A percentile compares a stretch with the other conserved stretches of the same genome.
Evolutionary conservation across 2,113 vertebrate species (phyloP).

Genomic region (Solea solea): DNA sequence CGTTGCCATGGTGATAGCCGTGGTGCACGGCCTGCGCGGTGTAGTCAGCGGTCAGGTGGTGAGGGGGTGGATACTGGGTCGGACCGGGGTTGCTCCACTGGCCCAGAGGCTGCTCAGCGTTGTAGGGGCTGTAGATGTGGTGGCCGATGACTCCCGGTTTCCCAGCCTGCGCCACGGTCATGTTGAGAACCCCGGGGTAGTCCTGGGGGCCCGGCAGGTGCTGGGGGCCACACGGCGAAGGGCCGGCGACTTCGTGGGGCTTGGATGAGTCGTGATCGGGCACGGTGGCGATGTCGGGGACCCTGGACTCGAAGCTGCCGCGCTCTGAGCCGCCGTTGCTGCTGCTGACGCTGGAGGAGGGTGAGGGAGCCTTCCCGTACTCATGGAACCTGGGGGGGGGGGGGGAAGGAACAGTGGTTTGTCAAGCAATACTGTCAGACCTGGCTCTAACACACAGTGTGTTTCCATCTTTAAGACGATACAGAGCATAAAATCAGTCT

Average conservation of each 20-base stretch:
- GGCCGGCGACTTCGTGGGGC: conserved; percentile 56
- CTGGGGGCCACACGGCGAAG: conserved; percentile 68
- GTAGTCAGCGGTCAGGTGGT: conserved; percentile 86
- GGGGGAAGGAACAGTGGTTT: too few relatives aligned
- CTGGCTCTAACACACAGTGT: too few relatives aligned
- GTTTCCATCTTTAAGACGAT: too few relatives aligned
- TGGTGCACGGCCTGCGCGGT: conserved; percentile 82
- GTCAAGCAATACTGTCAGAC: too few relatives aligned
- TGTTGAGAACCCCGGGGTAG: conserved; percentile 83
- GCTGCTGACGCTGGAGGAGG: conserved; percentile 74
- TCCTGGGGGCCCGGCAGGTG: conserved; percentile 80
- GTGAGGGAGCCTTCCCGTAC: conserved; percentile 72
- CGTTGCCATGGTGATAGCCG: conserved; percentile 82
- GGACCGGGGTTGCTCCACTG: conserved; percentile 86
- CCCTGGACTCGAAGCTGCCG: conserved; percentile 74
- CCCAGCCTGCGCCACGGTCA: conserved; percentile 77
- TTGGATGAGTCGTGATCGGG: conserved; percentile 81
- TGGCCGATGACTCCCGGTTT: conserved; percentile 82
- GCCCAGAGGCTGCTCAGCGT: conserved; percentile 81
- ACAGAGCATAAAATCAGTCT: neutral
- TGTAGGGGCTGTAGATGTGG: conserved; percentile 83
- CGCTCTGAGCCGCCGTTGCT: conserved; percentile 57
- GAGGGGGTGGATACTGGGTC: conserved; percentile 82
- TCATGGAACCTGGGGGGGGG: conserved; percentile 60
- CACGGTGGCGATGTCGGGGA: conserved; percentile 80